phyloP scores from a whole-genome alignment of 2,888 invertebrate species.

The Cataglyphis albicans region DNA sequence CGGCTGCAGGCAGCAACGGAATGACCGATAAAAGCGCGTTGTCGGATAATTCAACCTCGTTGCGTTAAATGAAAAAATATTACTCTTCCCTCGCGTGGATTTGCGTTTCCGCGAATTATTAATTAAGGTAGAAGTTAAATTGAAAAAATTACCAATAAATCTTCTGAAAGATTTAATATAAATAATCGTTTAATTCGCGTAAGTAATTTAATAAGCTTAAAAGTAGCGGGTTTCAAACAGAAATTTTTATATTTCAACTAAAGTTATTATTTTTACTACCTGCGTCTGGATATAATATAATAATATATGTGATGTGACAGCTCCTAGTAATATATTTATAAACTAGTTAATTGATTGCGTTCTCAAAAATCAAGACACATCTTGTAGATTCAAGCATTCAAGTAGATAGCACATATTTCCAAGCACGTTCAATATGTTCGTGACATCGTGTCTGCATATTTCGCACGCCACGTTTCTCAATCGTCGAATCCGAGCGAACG shows the following conservation, averaged over 20 bases:
- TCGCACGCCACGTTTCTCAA: constrained; percentile 35
- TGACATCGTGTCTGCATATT: constrained; percentile 29
- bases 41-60: constrained; percentile 5
- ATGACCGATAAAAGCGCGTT: constrained; percentile 27
- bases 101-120: constrained; percentile 16
- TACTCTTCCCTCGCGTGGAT: neutral
- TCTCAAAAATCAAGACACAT: constrained; percentile 5
- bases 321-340: neutral
- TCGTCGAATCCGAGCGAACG: constrained; percentile 22
- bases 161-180: neutral
- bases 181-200: neutral
- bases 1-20: neutral
- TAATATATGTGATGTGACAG: neutral
- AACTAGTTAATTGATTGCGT: neutral
- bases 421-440: constrained; percentile 20
- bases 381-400: neutral
- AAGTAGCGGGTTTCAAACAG: neutral
- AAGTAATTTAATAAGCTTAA: neutral
- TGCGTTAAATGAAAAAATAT: constrained; percentile 14
- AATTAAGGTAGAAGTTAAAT: constrained; percentile 5
- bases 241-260: neutral
- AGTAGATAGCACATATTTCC: constrained; percentile 1
- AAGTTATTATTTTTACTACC: neutral
- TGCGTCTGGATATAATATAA: too few relatives aligned
- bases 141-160: constrained; percentile 9